Percentiles rank a stretch among this genome's conserved stretches.
Evolutionary conservation across 2,888 invertebrate species (phyloP).

Genomic region (Nebria brevicollis): DNA sequence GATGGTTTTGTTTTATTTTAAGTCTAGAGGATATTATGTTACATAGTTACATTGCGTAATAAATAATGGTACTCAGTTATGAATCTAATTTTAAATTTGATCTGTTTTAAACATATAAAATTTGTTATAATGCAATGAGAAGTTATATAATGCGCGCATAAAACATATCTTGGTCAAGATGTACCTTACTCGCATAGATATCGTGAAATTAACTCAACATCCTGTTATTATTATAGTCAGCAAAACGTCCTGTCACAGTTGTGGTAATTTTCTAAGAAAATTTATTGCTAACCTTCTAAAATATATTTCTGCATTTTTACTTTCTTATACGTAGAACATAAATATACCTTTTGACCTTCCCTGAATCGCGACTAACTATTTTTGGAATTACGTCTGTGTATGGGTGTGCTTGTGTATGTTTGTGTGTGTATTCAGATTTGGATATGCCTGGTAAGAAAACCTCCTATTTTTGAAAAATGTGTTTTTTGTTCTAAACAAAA

Average conservation of each 20-base stretch:
- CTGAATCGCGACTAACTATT: too few relatives aligned
- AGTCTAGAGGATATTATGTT: slow-evolving; percentile 2
- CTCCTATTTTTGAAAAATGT: too few relatives aligned
- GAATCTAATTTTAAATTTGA: neutral
- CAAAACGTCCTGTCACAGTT: neutral
- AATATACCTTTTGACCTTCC: too few relatives aligned
- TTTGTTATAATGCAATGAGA: neutral
- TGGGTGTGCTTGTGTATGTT: too few relatives aligned
- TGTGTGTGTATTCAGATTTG: too few relatives aligned
- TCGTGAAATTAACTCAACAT: neutral
- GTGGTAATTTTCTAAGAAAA: neutral
- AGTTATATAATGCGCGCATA: neutral
- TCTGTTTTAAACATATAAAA: neutral
- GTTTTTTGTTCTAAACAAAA: too few relatives aligned
- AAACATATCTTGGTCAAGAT: neutral
- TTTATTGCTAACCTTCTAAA: neutral
- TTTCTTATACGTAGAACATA: too few relatives aligned
- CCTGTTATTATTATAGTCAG: neutral
- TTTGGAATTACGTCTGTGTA: too few relatives aligned
- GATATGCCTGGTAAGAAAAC: too few relatives aligned
- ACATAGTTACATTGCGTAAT: neutral
- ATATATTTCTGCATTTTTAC: neutral
- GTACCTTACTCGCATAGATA: neutral
- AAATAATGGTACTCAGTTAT: neutral
- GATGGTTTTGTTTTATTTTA: neutral